Conservation (phyloP, 1,140 invertebrate genomes). For the Formica selysi region DNA sequence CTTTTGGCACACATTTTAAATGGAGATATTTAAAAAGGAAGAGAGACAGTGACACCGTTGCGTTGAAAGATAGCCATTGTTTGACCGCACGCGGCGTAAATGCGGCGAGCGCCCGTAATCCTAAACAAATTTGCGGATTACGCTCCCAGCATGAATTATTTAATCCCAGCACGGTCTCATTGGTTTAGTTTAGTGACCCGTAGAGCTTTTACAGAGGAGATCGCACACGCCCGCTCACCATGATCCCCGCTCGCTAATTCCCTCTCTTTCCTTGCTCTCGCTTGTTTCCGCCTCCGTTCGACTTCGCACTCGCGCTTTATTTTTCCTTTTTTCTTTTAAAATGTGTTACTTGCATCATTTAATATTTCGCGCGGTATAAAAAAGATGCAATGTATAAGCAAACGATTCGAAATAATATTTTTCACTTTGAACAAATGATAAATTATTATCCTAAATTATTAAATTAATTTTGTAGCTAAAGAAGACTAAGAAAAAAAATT, state of each 20-base stretch:
- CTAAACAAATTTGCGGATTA: slow-evolving; percentile 85
- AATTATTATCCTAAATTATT: not conserved
- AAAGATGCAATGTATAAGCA: not conserved
- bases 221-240: slow-evolving; percentile 77
- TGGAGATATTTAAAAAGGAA: slow-evolving; percentile 77
- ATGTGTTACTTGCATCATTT: slow-evolving; percentile 18
- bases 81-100: slow-evolving; percentile 82
- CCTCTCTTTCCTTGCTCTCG: slow-evolving; percentile 34
- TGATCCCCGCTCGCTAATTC: slow-evolving; percentile 51
- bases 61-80: slow-evolving; percentile 82
- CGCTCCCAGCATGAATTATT: slow-evolving; percentile 84
- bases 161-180: slow-evolving; percentile 83
- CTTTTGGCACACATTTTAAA: slow-evolving; percentile 59
- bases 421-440: not conserved
- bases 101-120: slow-evolving; percentile 79
- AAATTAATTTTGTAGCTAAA: not conserved
- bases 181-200: slow-evolving; percentile 83
- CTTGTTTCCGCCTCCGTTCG: slow-evolving; percentile 30
- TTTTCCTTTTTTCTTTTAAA: not conserved
- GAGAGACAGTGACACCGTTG: slow-evolving; percentile 64
- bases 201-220: slow-evolving; percentile 76
- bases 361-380: not conserved
- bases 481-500: no score
- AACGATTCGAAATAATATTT: not conserved
- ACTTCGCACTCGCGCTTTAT: not conserved